Evolutionary conservation across 37 sponge, comb jelly and placozoan genomes (phyloP).

Genomic region (Hexactinellida sp.): DNA sequence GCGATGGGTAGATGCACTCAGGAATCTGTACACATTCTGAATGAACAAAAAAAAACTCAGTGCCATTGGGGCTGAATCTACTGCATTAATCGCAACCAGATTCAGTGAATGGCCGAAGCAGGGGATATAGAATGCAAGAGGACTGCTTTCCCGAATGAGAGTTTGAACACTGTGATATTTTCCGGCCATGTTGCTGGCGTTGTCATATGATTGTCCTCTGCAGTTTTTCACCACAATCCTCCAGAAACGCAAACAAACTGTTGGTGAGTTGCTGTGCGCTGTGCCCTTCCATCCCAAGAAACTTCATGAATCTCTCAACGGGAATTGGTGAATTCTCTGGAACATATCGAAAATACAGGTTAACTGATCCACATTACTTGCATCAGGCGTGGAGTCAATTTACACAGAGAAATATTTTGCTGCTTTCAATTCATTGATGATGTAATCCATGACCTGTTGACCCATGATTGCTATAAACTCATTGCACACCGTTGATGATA

Average conservation of each 20-base stretch:
- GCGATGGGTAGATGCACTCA: too few relatives aligned
- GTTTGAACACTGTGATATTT: constrained; percentile 18
- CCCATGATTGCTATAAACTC: too few relatives aligned
- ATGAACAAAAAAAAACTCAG: constrained; percentile 15
- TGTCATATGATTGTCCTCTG: too few relatives aligned
- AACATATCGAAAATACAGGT: constrained; percentile 15
- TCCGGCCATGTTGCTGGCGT: too few relatives aligned
- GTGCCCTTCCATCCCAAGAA: constrained; percentile 18
- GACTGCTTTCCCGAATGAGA: constrained; percentile 9
- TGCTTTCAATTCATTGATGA: too few relatives aligned
- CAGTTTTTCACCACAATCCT: neutral
- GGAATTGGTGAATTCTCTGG: neutral
- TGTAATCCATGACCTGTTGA: neutral
- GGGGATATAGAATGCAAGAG: constrained; percentile 19
- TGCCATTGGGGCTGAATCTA: neutral
- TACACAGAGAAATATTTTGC: constrained; percentile 16
- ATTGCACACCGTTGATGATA: too few relatives aligned
- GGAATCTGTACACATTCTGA: constrained; percentile 10
- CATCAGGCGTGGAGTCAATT: constrained; percentile 22
- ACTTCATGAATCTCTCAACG: constrained; percentile 18
- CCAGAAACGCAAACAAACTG: too few relatives aligned
- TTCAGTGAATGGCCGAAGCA: constrained; percentile 21
- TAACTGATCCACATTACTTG: constrained; percentile 18
- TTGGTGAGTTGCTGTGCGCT: constrained; percentile 5
- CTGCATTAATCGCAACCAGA: constrained; percentile 17